A percentile compares a stretch with the other conserved stretches of the same genome.
Conservation (phyloP, 2,888 invertebrate species). For the Chloromyia formosa region DNA sequence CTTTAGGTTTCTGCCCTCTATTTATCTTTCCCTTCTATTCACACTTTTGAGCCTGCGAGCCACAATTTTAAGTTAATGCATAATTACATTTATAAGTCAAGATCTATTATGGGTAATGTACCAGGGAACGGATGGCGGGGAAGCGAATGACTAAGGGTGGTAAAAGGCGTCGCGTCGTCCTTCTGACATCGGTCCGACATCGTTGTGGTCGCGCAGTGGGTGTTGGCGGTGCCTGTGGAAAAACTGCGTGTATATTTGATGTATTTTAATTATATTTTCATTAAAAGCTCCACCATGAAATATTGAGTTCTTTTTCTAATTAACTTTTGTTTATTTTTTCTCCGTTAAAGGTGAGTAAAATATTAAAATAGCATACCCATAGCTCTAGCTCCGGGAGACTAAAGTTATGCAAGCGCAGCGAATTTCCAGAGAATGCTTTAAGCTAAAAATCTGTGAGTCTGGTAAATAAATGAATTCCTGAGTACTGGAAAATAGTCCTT, state of each 20-base stretch:
- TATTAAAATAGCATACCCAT: no score
- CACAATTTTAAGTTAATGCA: conserved; percentile 33
- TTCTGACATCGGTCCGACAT: no score
- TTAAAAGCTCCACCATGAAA: conserved; percentile 23
- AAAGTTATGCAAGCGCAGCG: no score
- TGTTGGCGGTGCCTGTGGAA: neutral
- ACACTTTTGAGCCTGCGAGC: neutral
- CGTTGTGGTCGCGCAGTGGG: neutral
- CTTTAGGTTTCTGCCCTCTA: neutral
- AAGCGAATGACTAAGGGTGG: neutral
- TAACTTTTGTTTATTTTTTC: conserved; percentile 10
- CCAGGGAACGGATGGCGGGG: neutral
- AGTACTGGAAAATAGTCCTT: no score
- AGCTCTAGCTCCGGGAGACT: no score
- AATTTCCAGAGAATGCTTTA: no score
- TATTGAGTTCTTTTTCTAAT: conserved; percentile 28
- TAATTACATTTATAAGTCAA: conserved; percentile 39
- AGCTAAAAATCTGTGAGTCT: no score
- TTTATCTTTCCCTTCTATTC: no score
- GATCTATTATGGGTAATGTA: neutral
- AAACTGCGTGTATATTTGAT: conserved; percentile 11
- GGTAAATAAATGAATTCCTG: no score
- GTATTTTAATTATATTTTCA: conserved; percentile 26
- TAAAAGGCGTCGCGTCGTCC: no score
- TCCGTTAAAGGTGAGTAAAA: conserved; percentile 22